Conservation (phyloP, 2,888 invertebrate genomes). For the Papilio elwesi region DNA sequence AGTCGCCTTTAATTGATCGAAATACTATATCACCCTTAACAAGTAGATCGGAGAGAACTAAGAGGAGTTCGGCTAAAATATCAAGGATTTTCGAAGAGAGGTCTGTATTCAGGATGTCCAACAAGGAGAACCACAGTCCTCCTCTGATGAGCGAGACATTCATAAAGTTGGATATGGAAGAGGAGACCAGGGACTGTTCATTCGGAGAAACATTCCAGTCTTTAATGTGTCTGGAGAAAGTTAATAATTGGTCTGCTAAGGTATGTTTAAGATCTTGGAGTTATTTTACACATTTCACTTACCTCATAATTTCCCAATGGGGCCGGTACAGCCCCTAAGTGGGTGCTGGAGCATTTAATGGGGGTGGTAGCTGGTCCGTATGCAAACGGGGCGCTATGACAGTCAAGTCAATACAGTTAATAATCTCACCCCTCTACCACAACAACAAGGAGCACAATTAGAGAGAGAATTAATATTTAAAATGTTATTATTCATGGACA, state of each 20-base stretch:
- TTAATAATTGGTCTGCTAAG: conserved; percentile 67
- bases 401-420: too few relatives aligned
- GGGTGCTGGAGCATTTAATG: too few relatives aligned
- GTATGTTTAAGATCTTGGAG: conserved; percentile 47
- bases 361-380: too few relatives aligned
- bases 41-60: conserved; percentile 36
- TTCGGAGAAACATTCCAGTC: conserved; percentile 60
- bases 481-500: too few relatives aligned
- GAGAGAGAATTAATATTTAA: too few relatives aligned
- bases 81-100: conserved; percentile 70
- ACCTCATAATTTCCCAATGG: not conserved
- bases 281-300: not conserved
- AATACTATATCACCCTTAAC: conserved; percentile 50
- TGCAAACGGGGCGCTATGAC: too few relatives aligned
- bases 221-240: conserved; percentile 48
- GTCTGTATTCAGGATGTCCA: conserved; percentile 65
- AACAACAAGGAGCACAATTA: too few relatives aligned
- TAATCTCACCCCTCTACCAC: too few relatives aligned
- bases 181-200: conserved; percentile 72
- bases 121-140: conserved; percentile 66
- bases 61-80: conserved; percentile 57
- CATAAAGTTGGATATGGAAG: conserved; percentile 67
- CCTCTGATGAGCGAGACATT: conserved; percentile 57
- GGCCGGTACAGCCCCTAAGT: too few relatives aligned
- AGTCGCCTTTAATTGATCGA: conserved; percentile 41